Evolutionary conservation across 2,113 vertebrate genomes (phyloP).

Genomic region (Origma solitaria): DNA sequence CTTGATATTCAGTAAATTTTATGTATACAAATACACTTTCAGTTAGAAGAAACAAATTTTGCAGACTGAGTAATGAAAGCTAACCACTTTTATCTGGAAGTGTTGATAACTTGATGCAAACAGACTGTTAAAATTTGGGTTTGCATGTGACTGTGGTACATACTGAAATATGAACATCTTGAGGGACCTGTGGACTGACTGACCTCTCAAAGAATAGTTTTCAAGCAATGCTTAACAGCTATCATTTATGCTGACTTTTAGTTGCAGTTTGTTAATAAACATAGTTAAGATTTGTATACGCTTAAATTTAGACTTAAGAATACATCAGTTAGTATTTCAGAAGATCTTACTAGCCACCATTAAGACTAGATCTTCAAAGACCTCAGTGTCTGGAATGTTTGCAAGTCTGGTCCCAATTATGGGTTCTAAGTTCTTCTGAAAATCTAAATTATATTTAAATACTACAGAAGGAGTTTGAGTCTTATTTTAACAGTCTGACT

Average conservation of each 20-base stretch:
- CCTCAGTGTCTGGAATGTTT: conserved; percentile 7
- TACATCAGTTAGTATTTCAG: background rate
- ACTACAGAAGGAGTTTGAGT: background rate
- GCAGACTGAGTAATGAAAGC: background rate
- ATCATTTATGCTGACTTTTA: background rate
- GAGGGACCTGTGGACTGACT: background rate
- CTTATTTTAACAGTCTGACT: background rate
- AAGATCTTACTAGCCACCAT: background rate
- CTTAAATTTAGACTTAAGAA: background rate
- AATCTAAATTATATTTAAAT: conserved; percentile 36
- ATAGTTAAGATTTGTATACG: background rate
- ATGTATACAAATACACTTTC: background rate
- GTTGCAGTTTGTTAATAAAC: background rate
- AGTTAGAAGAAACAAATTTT: conserved; percentile 21
- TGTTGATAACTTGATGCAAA: background rate
- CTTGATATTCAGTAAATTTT: conserved; percentile 23
- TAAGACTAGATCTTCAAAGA: background rate
- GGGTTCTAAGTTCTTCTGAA: conserved; percentile 12
- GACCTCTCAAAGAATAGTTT: background rate
- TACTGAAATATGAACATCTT: background rate
- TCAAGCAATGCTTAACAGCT: background rate
- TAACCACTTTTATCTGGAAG: background rate
- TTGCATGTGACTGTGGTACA: background rate
- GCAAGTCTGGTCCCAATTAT: conserved; percentile 3
- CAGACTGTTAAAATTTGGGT: background rate